Evolutionary conservation across 2,113 vertebrate species (phyloP).

Genomic region (Agelaius phoeniceus): DNA sequence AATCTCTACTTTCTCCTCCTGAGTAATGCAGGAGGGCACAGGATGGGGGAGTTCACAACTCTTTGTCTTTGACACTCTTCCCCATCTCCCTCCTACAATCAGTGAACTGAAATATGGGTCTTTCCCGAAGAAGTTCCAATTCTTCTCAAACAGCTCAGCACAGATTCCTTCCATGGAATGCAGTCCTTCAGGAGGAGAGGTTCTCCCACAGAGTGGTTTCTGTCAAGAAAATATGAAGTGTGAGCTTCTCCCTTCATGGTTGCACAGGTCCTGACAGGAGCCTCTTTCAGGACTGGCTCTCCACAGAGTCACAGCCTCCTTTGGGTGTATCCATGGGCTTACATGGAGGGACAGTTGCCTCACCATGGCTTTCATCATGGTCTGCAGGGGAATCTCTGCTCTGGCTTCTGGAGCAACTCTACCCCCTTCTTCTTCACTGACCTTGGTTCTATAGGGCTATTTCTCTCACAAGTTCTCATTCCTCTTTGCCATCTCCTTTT

Average conservation of each 20-base stretch:
- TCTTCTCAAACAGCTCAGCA: neutral
- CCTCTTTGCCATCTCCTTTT: neutral
- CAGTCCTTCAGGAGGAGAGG: neutral
- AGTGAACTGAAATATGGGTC: accelerated
- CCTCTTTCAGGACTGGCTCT: accelerated
- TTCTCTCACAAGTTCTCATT: neutral
- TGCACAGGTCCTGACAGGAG: neutral
- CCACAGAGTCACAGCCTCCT: neutral
- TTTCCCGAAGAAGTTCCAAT: neutral
- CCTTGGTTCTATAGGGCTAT: neutral
- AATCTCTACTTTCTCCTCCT: neutral
- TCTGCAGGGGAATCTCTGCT: neutral
- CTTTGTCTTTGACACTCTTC: neutral
- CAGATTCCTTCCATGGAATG: neutral
- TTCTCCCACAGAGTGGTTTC: accelerated
- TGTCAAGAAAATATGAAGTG: neutral
- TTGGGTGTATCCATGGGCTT: neutral
- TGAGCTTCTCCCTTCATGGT: neutral
- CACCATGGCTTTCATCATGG: accelerated
- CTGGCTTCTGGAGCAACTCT: accelerated
- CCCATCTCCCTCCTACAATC: accelerated
- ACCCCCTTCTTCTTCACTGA: neutral
- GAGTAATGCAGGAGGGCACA: accelerated
- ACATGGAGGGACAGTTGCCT: neutral
- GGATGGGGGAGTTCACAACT: accelerated